Evolutionary conservation across 2,113 vertebrate species (phyloP).

Genomic region (Platichthys flesus): DNA sequence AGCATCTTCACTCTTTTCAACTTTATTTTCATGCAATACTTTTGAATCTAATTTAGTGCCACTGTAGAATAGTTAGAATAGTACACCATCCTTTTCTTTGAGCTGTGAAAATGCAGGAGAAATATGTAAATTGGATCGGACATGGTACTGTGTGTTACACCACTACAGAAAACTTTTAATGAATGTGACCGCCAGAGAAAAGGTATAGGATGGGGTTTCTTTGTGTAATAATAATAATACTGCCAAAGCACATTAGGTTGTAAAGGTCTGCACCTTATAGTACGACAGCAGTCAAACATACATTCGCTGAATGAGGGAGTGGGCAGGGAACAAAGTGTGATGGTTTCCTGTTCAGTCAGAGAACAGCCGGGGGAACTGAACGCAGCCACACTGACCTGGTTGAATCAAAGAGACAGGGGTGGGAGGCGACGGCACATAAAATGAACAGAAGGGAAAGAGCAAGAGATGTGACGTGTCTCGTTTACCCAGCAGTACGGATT

Average conservation of each 20-base stretch:
- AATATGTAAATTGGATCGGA: constrained; percentile 48
- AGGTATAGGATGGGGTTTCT: constrained; percentile 14
- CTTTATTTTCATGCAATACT: constrained; percentile 11
- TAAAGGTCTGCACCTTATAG: constrained; percentile 1
- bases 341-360: constrained; percentile 46
- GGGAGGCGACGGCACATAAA: constrained; percentile 24
- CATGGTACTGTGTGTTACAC: constrained; percentile 31
- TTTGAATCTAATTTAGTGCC: constrained; percentile 19
- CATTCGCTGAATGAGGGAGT: constrained; percentile 16
- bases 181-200: constrained; percentile 45
- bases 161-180: constrained; percentile 62
- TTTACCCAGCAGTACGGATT: constrained; percentile 55
- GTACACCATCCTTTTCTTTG: not conserved
- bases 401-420: constrained; percentile 53
- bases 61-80: constrained; percentile 19
- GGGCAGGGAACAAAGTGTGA: constrained; percentile 34
- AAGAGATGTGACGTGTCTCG: constrained; percentile 53
- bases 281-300: constrained; percentile 28
- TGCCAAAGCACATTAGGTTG: constrained; percentile 27
- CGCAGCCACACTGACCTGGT: constrained; percentile 53
- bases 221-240: constrained; percentile 18
- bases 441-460: constrained; percentile 19
- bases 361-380: constrained; percentile 56
- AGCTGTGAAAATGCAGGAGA: constrained; percentile 19
- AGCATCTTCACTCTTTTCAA: not conserved